Base-by-base conservation (phyloP, 2,888 invertebrate genomes). In the Miltochrista miniata region DNA sequence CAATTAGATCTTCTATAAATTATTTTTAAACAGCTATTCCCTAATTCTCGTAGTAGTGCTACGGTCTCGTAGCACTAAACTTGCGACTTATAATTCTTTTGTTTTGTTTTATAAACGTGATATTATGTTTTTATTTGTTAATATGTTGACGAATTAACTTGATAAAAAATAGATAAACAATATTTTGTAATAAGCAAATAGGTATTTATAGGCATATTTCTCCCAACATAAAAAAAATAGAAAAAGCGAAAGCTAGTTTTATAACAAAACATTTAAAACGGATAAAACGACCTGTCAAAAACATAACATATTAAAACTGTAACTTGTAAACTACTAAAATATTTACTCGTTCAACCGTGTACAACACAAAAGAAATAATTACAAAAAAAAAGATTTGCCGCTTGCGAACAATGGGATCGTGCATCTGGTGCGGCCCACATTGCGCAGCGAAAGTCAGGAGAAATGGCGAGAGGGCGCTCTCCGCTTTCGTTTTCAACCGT, bases 381-480 rank as follows among this genome's bases (percentile, higher is more conserved):
- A 55, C 35, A 63, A 53, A 31, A 31, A 24, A 68, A 72, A 68
- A 70, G 65, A 70, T 72, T 74, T 61, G 70, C 61, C 60, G 67
- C 70, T 74, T 64, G 71, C 70, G 77, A 83, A 89, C 90, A 88
- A 89, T 87, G 77, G 83, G 79, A 72, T 74, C 81, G 76, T 77
- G 83, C 85, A 89, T 87, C 86, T 88, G 84, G 82, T 76, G 83
- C 80, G 90, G 78, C 90, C 88, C 79, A 89, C 87, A 86, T 90
- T 68, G 74, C 73, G 79, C 83, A 89, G 90, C 90, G 91, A 91
- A 90, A 90, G 91, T 90, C 86, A 68, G 87, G 90, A 89, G 90
- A 90, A 91, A 90, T 88, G 90, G 90, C 90, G 88, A 90, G 88
- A 88, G 87, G 88, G 90, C 87, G 83, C 88, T 87, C 87, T 85